These are phyloP conservation scores for Hyphantria cunea DNA, from an alignment of 1,140 invertebrate species.

Conservation along the genomic window DNA sequence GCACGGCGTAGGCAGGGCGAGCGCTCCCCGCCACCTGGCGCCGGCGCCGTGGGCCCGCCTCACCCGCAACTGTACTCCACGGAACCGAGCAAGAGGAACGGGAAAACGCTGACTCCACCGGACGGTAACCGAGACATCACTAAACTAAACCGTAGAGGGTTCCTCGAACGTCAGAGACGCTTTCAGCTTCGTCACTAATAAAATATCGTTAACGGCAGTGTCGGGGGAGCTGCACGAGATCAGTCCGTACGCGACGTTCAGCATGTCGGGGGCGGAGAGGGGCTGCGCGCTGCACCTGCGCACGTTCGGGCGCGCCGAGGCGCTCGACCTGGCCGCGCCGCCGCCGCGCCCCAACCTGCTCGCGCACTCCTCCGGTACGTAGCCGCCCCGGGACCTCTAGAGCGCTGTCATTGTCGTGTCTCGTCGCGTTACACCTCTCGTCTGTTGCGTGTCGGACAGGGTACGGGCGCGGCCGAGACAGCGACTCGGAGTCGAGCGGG, in stretches of 20 bases:
- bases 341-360: slow-evolving; percentile 54
- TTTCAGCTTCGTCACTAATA: no score
- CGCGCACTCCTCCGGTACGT: slow-evolving; percentile 47
- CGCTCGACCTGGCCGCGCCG: slow-evolving; percentile 75
- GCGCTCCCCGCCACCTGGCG: slow-evolving; percentile 28
- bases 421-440: no score
- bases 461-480: slow-evolving; percentile 57
- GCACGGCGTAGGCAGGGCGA: no score
- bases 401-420: no score
- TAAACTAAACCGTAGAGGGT: no score
- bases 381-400: no score
- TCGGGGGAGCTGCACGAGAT: slow-evolving; percentile 88
- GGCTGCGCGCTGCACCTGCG: slow-evolving; percentile 90
- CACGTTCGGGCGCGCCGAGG: slow-evolving; percentile 88
- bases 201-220: slow-evolving; percentile 9
- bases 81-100: slow-evolving; percentile 49
- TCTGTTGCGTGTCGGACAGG: slow-evolving; percentile 32
- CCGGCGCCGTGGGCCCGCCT: slow-evolving; percentile 17
- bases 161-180: no score
- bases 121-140: slow-evolving; percentile 23
- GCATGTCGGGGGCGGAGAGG: slow-evolving; percentile 82
- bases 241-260: slow-evolving; percentile 92
- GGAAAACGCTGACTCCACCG: slow-evolving; percentile 45
- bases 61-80: slow-evolving; percentile 48
- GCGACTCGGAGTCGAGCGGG: slow-evolving; percentile 87